Evolutionary conservation across 2,113 vertebrate genomes (phyloP).

Genomic region (Ariopsis seemanni): DNA sequence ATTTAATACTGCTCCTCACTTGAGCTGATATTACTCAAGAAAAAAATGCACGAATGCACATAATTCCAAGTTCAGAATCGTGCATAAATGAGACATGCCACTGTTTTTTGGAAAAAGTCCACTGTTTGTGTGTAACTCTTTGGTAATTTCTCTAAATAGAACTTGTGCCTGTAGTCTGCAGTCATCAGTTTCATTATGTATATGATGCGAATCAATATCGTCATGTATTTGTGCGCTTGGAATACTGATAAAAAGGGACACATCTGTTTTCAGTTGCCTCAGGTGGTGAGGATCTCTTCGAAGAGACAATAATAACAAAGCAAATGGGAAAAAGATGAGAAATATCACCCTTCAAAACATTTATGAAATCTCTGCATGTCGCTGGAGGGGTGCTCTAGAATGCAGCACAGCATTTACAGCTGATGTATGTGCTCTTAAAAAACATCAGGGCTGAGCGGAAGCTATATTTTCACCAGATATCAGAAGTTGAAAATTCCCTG

Average conservation of each 20-base stretch:
- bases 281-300: neutral
- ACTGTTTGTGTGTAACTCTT: neutral
- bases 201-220: neutral
- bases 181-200: slow-evolving; percentile 12
- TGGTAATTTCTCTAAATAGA: neutral
- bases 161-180: neutral
- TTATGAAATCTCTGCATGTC: slow-evolving; percentile 3
- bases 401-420: neutral
- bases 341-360: slow-evolving; percentile 23
- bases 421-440: slow-evolving; percentile 11
- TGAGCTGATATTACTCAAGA: neutral
- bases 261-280: neutral
- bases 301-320: slow-evolving; percentile 18
- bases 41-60: neutral
- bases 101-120: neutral
- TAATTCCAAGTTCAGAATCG: neutral
- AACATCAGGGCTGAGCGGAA: neutral
- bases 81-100: neutral
- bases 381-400: neutral
- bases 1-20: neutral
- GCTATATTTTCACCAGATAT: slow-evolving; percentile 1
- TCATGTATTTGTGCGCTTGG: slow-evolving; percentile 1
- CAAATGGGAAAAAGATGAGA: neutral
- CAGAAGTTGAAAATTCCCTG: neutral
- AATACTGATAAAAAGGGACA: slow-evolving; percentile 23